Conservation (phyloP, 2,113 vertebrate genomes). For the Prionailurus bengalensis region DNA sequence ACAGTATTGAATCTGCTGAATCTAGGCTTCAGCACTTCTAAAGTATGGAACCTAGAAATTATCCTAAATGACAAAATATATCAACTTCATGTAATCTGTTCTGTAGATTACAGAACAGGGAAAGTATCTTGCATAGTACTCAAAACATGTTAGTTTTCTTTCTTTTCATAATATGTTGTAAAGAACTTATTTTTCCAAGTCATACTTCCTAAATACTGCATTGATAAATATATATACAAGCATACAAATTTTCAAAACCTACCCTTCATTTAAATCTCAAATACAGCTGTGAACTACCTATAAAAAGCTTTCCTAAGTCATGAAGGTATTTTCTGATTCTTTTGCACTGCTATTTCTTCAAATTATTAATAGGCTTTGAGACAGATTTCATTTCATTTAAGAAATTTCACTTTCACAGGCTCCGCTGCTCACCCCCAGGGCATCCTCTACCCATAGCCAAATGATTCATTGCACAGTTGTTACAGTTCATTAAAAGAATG, state of each 20-base stretch:
- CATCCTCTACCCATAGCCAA: conserved; percentile 34
- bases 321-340: conserved; percentile 25
- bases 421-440: conserved; percentile 60
- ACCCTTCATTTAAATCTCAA: not conserved
- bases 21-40: not conserved
- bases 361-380: conserved; percentile 67
- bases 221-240: not conserved
- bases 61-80: not conserved
- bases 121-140: not conserved
- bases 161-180: not conserved
- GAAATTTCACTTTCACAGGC: conserved; percentile 51
- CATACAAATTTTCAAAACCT: not conserved
- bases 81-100: not conserved
- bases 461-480: conserved; percentile 74
- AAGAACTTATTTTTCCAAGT: not conserved
- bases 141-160: not conserved
- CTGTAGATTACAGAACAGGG: not conserved
- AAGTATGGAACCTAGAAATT: not conserved
- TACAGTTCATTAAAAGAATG: conserved; percentile 78
- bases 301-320: not conserved
- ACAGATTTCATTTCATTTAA: conserved; percentile 69
- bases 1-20: not conserved
- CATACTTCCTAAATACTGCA: not conserved
- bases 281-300: not conserved
- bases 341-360: conserved; percentile 50